phyloP scores from a whole-genome alignment of 1,140 invertebrate species.

The Trachymyrmex cornetzi region DNA sequence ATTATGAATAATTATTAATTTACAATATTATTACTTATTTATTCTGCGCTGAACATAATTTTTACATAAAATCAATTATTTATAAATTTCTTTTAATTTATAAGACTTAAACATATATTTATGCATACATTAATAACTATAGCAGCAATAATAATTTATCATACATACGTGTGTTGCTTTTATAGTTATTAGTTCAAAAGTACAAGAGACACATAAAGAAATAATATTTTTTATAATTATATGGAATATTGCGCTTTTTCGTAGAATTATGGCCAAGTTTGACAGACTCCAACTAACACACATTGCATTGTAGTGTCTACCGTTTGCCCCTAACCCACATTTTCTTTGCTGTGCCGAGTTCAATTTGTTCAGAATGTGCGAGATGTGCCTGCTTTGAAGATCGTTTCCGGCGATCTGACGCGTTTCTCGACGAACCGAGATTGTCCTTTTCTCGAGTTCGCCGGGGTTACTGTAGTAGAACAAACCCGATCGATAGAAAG shows the following conservation, averaged over 20 bases:
- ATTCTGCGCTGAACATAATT: too few relatives aligned
- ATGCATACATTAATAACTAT: not conserved
- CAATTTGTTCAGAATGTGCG: slow-evolving; percentile 56
- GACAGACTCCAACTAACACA: slow-evolving; percentile 48
- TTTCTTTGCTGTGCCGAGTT: slow-evolving; percentile 61
- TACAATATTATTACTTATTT: too few relatives aligned
- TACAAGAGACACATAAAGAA: not conserved
- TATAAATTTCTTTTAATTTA: not conserved
- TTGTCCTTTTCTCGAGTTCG: slow-evolving; percentile 47
- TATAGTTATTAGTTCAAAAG: not conserved
- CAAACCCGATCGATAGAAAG: slow-evolving; percentile 61
- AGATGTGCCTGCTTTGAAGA: slow-evolving; percentile 55
- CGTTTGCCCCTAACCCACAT: slow-evolving; percentile 48
- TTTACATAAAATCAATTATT: not conserved
- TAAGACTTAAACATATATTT: not conserved
- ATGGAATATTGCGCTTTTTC: slow-evolving; percentile 38
- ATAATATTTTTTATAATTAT: slow-evolving; percentile 11
- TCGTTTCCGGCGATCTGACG: slow-evolving; percentile 44
- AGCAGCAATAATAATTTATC: not conserved
- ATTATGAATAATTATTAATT: too few relatives aligned
- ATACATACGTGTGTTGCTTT: not conserved
- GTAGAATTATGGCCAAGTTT: slow-evolving; percentile 48
- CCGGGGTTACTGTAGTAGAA: slow-evolving; percentile 58
- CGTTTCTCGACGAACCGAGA: slow-evolving; percentile 48
- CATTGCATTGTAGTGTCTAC: slow-evolving; percentile 43